Percentiles rank a stretch among this genome's conserved stretches.
Evolutionary conservation across 2,797 vertebrate species (phyloP).

Genomic region (Microctenopoma steveboyesi): DNA sequence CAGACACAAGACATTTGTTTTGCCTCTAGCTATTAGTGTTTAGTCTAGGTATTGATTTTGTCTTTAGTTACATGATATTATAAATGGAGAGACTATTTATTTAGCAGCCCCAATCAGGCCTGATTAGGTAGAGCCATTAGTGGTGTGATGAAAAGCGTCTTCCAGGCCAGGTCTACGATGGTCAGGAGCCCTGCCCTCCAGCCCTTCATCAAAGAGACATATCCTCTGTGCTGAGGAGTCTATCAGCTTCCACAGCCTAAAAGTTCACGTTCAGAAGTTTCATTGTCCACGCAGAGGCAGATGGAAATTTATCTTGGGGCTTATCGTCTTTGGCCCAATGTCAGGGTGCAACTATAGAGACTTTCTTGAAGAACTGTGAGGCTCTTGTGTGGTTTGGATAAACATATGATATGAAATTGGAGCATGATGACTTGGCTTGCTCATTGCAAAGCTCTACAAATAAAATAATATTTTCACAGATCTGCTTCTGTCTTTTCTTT

Average conservation of each 20-base stretch:
- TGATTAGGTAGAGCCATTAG: constrained; percentile 80
- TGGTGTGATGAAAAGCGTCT: constrained; percentile 77
- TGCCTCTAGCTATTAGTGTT: constrained; percentile 66
- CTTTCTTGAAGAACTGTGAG: constrained; percentile 77
- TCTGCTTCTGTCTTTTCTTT: constrained; percentile 79
- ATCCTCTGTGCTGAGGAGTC: constrained; percentile 67
- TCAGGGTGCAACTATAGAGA: constrained; percentile 71
- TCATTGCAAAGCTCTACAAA: constrained; percentile 81
- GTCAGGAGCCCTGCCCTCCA: constrained; percentile 69
- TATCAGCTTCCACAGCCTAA: constrained; percentile 57
- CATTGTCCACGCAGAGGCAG: constrained; percentile 64
- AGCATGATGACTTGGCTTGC: constrained; percentile 82
- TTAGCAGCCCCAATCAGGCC: constrained; percentile 77
- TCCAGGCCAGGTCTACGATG: constrained; percentile 70
- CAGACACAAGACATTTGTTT: constrained; percentile 64
- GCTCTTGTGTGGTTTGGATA: constrained; percentile 85
- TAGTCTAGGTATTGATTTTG: constrained; percentile 74
- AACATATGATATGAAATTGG: constrained; percentile 83
- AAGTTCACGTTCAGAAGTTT: constrained; percentile 71
- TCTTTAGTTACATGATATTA: constrained; percentile 77
- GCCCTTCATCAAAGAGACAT: constrained; percentile 69
- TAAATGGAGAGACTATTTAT: constrained; percentile 77
- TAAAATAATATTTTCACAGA: constrained; percentile 90
- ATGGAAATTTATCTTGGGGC: constrained; percentile 75
- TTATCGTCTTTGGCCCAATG: constrained; percentile 78